phyloP scores from a whole-genome alignment of 1,140 invertebrate species.

The Oryzaephilus surinamensis region DNA sequence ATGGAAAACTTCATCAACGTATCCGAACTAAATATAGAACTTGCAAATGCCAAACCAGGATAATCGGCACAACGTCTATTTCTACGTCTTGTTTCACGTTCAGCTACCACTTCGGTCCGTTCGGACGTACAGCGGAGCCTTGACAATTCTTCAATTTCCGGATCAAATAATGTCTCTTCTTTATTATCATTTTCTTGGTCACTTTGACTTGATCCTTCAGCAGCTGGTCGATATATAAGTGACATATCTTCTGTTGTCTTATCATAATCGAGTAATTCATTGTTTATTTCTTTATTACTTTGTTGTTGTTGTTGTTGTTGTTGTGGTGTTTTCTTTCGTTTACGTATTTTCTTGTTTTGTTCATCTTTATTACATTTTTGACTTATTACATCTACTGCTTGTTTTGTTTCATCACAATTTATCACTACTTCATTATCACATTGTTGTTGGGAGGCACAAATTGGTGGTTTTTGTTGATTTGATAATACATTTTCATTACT shows the following conservation, averaged over 20 bases:
- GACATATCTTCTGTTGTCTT: conserved; percentile 37
- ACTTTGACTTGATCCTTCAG: conserved; percentile 40
- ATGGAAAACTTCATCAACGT: conserved; percentile 97
- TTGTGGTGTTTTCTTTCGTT: conserved; percentile 3
- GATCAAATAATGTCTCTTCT: conserved; percentile 51
- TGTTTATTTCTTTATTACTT: conserved; percentile 9
- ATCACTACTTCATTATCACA: conserved; percentile 27
- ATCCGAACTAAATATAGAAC: conserved; percentile 89
- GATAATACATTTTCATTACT: conserved; percentile 23
- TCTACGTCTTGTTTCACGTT: conserved; percentile 63
- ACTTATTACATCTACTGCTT: too few relatives aligned
- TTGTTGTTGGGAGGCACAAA: conserved; percentile 18
- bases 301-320: conserved; percentile 5
- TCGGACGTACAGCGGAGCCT: conserved; percentile 78
- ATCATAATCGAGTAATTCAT: not conserved
- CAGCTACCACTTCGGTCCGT: conserved; percentile 74
- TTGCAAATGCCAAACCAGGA: conserved; percentile 81
- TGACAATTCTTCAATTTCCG: conserved; percentile 65
- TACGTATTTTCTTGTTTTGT: conserved; percentile 21
- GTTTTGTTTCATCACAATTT: too few relatives aligned
- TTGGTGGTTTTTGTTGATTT: conserved; percentile 33
- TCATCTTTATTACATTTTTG: too few relatives aligned
- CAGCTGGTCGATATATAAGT: conserved; percentile 41
- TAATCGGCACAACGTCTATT: conserved; percentile 77
- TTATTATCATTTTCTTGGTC: conserved; percentile 40